These are phyloP conservation scores for Brevimyrus niger DNA, from an alignment of 2,113 vertebrate species.

Conservation along the genomic window DNA sequence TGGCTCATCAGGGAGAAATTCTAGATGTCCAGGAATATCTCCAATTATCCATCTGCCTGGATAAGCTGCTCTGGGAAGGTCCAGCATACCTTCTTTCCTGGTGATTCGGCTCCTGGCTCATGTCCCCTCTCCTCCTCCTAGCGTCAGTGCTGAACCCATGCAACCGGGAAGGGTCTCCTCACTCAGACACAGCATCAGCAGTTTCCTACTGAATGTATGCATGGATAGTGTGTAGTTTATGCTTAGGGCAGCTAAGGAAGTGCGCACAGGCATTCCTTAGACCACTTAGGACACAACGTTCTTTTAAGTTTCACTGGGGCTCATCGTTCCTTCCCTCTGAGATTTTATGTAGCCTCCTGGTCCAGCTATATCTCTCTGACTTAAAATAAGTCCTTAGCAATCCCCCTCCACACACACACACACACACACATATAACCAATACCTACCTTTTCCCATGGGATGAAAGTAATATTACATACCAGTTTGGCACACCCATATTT, in stretches of 20 bases:
- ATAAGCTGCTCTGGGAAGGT: too few relatives aligned
- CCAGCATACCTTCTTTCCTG: too few relatives aligned
- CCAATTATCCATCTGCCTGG: too few relatives aligned
- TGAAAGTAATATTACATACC: slow-evolving; percentile 83
- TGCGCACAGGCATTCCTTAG: slow-evolving; percentile 29
- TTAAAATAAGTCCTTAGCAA: slow-evolving; percentile 67
- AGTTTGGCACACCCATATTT: slow-evolving; percentile 84
- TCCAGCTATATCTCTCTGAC: slow-evolving; percentile 56
- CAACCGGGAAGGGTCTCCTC: too few relatives aligned
- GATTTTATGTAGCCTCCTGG: slow-evolving; percentile 64
- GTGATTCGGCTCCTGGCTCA: too few relatives aligned
- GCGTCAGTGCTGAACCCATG: too few relatives aligned
- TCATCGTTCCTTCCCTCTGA: slow-evolving; percentile 57
- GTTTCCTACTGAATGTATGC: background rate
- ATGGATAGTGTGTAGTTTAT: background rate
- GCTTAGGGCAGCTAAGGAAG: background rate
- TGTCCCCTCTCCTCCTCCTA: too few relatives aligned
- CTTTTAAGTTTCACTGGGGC: slow-evolving; percentile 48
- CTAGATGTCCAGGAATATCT: background rate
- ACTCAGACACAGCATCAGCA: too few relatives aligned
- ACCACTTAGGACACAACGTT: slow-evolving; percentile 41
- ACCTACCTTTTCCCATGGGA: slow-evolving; percentile 70
- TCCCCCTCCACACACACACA: background rate
- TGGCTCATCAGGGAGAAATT: background rate
- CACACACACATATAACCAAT: background rate